Base-by-base conservation (phyloP, 2,113 vertebrate genomes). In the Oceanites oceanicus region DNA sequence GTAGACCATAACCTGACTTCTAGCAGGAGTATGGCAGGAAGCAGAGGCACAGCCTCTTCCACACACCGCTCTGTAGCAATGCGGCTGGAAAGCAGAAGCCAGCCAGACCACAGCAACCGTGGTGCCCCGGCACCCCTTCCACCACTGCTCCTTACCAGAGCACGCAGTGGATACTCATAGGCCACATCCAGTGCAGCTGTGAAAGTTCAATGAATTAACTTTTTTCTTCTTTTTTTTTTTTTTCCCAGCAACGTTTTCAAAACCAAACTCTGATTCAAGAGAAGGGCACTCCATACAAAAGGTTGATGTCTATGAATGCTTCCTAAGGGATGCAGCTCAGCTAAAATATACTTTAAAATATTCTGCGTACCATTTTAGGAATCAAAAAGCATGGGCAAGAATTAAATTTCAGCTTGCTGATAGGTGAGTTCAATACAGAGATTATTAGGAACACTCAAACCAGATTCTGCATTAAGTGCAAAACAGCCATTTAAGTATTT, bases 61-160 rank as follows among this genome's bases (percentile, higher is more conserved):
- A 29, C 13, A 2, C 0, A 16, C 5, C 5, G 8, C 45, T 30
- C 5, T 13, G n/a, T 2, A 20, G 78, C 52, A 22, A 6, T 0
- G 17, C 7, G 42, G 62, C 44, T 38, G 30, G 59, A 44, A 81
- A 71, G 92, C 68, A 93, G 61, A 32, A 78, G 29, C 32, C 67
- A 52, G 63, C 6, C 32, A 65, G 36, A 10, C 12, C 42, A 15
- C 36, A 68, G 34, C 0, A 61, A 53, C 36, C 3, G 2, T 9
- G 34, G 21, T 6, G 20, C 1, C 4, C 23, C 4, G 2, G 67
- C 53, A 52, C 11, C 29, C n/a, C 59, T 34, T 9, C 36, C 55
- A 61, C 26, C 45, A 13, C 53, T 11, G 61, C 65, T 63, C 56
- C 53, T 45, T 10, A n/a, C 22, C 32, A n/a, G 18, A 67, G 12